These are phyloP conservation scores for Micromesistius poutassou DNA, from an alignment of 2,797 vertebrate genomes.

Conservation along the genomic window DNA sequence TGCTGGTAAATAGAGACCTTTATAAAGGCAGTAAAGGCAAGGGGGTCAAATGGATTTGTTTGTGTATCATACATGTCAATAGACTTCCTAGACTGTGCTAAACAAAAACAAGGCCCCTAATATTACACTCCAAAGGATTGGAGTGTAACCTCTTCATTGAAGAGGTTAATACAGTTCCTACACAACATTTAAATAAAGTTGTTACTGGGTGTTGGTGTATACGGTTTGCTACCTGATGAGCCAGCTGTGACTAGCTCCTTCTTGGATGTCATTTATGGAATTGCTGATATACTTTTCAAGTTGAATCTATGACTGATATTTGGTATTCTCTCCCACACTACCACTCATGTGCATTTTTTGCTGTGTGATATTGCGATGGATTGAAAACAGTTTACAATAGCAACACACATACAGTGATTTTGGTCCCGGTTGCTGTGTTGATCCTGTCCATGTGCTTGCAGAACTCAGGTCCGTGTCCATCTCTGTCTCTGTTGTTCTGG, in stretches of 20 bases:
- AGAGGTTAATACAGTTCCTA: background rate
- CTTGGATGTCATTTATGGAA: background rate
- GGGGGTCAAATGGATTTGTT: background rate
- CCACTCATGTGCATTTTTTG: background rate
- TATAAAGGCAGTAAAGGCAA: background rate
- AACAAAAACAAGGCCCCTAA: background rate
- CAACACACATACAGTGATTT: conserved; percentile 78
- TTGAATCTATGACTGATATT: background rate
- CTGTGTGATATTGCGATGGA: background rate
- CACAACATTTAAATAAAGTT: background rate
- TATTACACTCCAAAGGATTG: background rate
- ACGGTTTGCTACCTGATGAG: background rate
- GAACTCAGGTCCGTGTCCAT: conserved; percentile 94
- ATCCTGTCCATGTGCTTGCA: conserved; percentile 94
- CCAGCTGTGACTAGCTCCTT: background rate
- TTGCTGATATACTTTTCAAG: background rate
- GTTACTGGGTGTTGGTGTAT: background rate
- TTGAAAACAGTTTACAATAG: background rate
- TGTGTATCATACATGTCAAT: background rate
- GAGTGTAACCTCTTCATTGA: no score
- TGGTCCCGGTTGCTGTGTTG: conserved; percentile 85
- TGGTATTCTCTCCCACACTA: background rate
- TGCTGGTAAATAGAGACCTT: background rate
- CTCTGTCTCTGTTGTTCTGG: conserved; percentile 87
- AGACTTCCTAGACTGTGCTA: background rate